Evolutionary conservation across 2,888 invertebrate species (phyloP).

Genomic region (Shargacucullia verbasci): DNA sequence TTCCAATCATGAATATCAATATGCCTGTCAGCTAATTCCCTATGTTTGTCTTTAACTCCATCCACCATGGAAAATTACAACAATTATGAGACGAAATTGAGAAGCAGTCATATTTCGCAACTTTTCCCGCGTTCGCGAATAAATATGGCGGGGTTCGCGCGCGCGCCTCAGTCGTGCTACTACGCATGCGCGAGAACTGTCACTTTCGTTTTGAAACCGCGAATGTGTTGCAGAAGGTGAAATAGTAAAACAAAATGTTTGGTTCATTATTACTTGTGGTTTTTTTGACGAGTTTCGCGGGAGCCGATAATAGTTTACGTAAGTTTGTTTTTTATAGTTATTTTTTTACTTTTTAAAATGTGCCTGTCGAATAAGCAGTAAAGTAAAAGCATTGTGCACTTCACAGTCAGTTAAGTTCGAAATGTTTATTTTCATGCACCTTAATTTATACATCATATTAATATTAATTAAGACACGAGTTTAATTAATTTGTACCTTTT

Average conservation of each 20-base stretch:
- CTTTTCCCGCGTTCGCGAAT: slow-evolving; percentile 47
- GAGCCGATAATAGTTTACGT: slow-evolving; percentile 62
- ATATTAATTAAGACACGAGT: too few relatives aligned
- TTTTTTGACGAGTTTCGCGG: slow-evolving; percentile 55
- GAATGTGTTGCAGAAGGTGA: slow-evolving; percentile 51
- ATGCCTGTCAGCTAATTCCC: background rate
- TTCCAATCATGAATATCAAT: too few relatives aligned
- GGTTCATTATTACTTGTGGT: slow-evolving; percentile 56
- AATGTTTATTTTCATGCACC: too few relatives aligned
- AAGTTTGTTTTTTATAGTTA: slow-evolving; percentile 49
- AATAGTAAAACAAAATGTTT: slow-evolving; percentile 49
- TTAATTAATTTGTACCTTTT: too few relatives aligned
- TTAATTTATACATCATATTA: too few relatives aligned
- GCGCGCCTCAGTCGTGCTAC: slow-evolving; percentile 60
- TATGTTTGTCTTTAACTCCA: slow-evolving; percentile 6
- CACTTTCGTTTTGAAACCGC: slow-evolving; percentile 50
- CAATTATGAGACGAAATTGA: slow-evolving; percentile 48
- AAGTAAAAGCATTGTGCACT: slow-evolving; percentile 1
- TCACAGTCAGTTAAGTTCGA: too few relatives aligned
- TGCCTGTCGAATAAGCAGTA: slow-evolving; percentile 1
- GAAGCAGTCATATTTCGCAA: slow-evolving; percentile 54
- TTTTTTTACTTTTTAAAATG: background rate
- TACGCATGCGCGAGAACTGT: slow-evolving; percentile 52
- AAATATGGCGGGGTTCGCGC: slow-evolving; percentile 61
- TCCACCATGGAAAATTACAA: slow-evolving; percentile 51